These are phyloP conservation scores for Notothenia coriiceps DNA, from an alignment of 2,113 vertebrate genomes.

Conservation along the genomic window DNA sequence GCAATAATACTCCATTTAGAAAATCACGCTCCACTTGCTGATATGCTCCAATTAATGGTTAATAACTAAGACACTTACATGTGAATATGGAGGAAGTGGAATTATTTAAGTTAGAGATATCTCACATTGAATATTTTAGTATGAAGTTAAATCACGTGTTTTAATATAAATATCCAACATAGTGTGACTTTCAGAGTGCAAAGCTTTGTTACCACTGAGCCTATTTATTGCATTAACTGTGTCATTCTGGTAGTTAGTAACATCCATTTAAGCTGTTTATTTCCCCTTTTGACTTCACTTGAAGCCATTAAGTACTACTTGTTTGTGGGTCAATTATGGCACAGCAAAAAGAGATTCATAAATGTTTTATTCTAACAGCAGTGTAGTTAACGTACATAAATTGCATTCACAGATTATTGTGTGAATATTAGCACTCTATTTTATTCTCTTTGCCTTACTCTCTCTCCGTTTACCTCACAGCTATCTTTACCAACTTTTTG, in stretches of 20 bases:
- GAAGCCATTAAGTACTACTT: too few species aligned
- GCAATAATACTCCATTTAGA: slow-evolving; percentile 67
- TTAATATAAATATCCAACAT: not conserved
- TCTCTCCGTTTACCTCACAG: not conserved
- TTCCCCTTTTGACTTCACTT: slow-evolving; percentile 19
- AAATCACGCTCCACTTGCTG: slow-evolving; percentile 61
- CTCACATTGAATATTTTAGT: not conserved
- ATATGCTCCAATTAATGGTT: slow-evolving; percentile 63
- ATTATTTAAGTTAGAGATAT: not conserved
- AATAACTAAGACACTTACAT: slow-evolving; percentile 45
- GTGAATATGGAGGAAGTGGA: not conserved
- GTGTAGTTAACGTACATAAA: not conserved
- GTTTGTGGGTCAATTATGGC: not conserved
- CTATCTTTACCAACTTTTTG: slow-evolving; percentile 10
- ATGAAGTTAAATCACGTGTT: not conserved
- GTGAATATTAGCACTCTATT: not conserved
- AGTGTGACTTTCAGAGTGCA: not conserved
- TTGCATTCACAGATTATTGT: slow-evolving; percentile 4
- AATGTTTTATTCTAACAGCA: slow-evolving; percentile 5
- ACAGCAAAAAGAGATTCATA: slow-evolving; percentile 7
- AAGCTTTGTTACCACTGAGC: slow-evolving; percentile 5
- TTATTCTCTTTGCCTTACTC: not conserved
- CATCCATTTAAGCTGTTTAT: slow-evolving; percentile 38
- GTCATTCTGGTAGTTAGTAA: slow-evolving; percentile 19
- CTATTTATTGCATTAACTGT: slow-evolving; percentile 23